Evolutionary conservation across 2,888 invertebrate genomes (phyloP).

Genomic region (Heteromyza rotundicornis): DNA sequence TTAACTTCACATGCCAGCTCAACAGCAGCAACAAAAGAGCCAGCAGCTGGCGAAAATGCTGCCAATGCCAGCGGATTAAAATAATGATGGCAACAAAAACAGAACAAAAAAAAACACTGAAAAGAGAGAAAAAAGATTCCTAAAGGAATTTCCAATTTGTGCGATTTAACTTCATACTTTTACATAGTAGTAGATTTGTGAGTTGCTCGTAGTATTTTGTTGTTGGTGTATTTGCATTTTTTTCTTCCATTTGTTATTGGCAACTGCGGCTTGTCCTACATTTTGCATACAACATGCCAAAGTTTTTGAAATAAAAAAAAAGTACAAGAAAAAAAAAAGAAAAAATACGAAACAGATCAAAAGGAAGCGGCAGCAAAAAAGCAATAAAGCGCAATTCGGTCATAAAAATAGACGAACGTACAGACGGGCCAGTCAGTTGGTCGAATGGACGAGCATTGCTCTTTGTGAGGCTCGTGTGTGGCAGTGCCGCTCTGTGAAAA

Average conservation of each 20-base stretch:
- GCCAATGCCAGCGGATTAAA: conserved; percentile 17
- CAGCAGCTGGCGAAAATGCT: background rate
- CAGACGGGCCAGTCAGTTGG: background rate
- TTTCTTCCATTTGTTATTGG: conserved; percentile 21
- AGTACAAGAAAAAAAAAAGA: background rate
- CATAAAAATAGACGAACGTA: conserved; percentile 51
- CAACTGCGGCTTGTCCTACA: conserved; percentile 18
- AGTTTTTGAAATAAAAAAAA: background rate
- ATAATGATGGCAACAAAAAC: conserved; percentile 14
- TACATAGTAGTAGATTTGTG: too few species aligned
- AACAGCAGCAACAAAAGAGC: background rate
- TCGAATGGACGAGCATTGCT: background rate
- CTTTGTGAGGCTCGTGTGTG: background rate
- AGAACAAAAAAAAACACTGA: too few species aligned
- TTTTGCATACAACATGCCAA: conserved; percentile 4
- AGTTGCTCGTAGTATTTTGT: background rate
- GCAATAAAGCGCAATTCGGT: conserved; percentile 56
- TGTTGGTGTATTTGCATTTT: background rate
- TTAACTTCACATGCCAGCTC: background rate
- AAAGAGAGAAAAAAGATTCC: conserved; percentile 8
- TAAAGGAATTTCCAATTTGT: conserved; percentile 21
- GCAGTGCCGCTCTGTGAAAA: background rate
- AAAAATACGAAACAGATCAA: conserved; percentile 5
- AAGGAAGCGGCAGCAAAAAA: conserved; percentile 25
- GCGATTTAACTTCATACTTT: background rate